phyloP scores from a whole-genome alignment of 2,113 vertebrate species.

The Gasterosteus nipponicus region DNA sequence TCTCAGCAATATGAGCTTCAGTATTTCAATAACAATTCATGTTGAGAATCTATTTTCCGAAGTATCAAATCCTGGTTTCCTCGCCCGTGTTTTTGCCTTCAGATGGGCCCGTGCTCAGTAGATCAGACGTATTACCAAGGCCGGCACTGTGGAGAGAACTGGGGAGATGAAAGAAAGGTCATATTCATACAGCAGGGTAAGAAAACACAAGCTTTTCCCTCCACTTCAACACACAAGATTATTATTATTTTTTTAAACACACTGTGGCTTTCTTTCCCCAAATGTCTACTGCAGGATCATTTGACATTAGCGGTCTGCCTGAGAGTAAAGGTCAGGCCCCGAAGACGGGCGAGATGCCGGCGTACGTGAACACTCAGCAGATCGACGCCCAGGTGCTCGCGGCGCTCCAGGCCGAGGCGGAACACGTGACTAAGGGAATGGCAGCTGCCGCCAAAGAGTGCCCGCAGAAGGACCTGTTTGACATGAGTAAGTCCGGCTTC shows the following conservation, averaged over 20 bases:
- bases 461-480: slow-evolving; percentile 92
- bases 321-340: slow-evolving; percentile 81
- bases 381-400: slow-evolving; percentile 84
- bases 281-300: slow-evolving; percentile 79
- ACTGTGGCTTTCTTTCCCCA: slow-evolving; percentile 18
- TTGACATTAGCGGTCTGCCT: slow-evolving; percentile 83
- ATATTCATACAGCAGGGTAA: slow-evolving; percentile 86
- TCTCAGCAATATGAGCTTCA: neutral
- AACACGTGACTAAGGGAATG: slow-evolving; percentile 74
- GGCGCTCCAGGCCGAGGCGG: slow-evolving; percentile 81
- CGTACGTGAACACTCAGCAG: slow-evolving; percentile 91
- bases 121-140: slow-evolving; percentile 96
- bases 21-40: neutral
- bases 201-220: neutral
- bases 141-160: slow-evolving; percentile 83
- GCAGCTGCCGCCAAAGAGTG: slow-evolving; percentile 82
- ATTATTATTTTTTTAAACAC: neutral
- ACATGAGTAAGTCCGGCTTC: slow-evolving; percentile 90
- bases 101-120: slow-evolving; percentile 83
- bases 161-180: slow-evolving; percentile 84
- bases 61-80: neutral
- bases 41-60: neutral
- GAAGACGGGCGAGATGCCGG: slow-evolving; percentile 81
- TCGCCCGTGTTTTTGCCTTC: slow-evolving; percentile 27
- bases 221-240: neutral